These are phyloP conservation scores for Pampus argenteus DNA, from an alignment of 2,797 vertebrate species.

Conservation along the genomic window DNA sequence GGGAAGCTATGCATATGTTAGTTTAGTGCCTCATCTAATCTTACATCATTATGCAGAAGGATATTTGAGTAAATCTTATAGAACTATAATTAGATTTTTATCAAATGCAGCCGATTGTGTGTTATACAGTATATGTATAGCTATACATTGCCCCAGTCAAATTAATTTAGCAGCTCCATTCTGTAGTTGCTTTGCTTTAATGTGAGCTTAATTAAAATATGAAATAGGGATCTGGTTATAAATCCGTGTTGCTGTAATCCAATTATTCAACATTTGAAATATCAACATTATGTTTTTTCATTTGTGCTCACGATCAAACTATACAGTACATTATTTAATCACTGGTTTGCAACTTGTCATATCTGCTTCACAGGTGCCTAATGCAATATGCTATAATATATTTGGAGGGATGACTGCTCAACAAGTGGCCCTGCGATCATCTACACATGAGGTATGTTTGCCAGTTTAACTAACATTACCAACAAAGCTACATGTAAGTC, in stretches of 20 bases:
- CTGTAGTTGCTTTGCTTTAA: conserved; percentile 11
- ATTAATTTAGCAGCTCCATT: conserved; percentile 9
- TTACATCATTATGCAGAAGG: conserved; percentile 65
- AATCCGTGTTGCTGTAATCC: background rate
- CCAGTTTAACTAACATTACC: background rate
- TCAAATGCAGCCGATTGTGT: conserved; percentile 47
- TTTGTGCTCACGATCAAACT: background rate
- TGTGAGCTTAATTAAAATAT: conserved; percentile 8
- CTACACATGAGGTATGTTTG: background rate
- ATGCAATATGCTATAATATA: background rate
- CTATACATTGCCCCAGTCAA: conserved; percentile 28
- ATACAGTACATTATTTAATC: no score
- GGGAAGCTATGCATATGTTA: conserved; percentile 71
- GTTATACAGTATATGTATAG: conserved; percentile 18
- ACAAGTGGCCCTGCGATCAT: background rate
- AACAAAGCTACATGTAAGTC: background rate
- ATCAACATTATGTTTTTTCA: background rate
- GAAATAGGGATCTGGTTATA: background rate
- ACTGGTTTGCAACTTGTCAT: background rate
- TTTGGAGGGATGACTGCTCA: background rate
- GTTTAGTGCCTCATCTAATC: conserved; percentile 75
- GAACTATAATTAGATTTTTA: conserved; percentile 66
- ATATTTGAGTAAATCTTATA: conserved; percentile 62
- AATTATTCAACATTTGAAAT: background rate
- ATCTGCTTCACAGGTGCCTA: background rate